Conservation (phyloP, 2,113 vertebrate species). For the Tenebrosternarchus preto region DNA sequence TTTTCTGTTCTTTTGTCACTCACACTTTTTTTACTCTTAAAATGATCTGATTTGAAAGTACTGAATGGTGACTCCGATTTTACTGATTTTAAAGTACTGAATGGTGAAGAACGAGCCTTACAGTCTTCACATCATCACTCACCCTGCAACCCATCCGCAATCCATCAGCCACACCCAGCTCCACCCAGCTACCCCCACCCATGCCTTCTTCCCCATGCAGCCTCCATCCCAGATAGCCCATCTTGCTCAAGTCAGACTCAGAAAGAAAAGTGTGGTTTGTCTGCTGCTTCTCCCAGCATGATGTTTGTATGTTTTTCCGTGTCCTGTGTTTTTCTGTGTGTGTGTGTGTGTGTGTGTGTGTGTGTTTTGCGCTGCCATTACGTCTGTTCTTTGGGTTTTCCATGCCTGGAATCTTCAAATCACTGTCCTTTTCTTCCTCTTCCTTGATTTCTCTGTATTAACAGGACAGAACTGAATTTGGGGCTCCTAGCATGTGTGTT, state of each 20-base stretch:
- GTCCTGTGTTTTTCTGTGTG: conserved; percentile 37
- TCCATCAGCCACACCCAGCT: conserved; percentile 60
- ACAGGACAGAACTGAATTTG: conserved; percentile 68
- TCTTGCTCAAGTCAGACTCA: conserved; percentile 83
- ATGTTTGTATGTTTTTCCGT: conserved; percentile 56
- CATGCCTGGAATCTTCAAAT: conserved; percentile 66
- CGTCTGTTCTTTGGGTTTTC: conserved; percentile 60
- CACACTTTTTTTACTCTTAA: not conserved
- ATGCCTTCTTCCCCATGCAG: conserved; percentile 70
- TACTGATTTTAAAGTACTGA: conserved; percentile 5
- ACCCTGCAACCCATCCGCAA: conserved; percentile 50
- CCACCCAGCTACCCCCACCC: conserved; percentile 68
- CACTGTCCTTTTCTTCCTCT: conserved; percentile 53
- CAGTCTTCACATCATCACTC: conserved; percentile 53
- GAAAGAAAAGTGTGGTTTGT: conserved; percentile 80
- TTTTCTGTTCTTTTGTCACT: no score
- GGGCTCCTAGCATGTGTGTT: conserved; percentile 58
- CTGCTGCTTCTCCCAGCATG: conserved; percentile 68
- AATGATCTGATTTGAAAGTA: not conserved
- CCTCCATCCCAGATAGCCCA: conserved; percentile 74
- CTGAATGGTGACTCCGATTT: conserved; percentile 32
- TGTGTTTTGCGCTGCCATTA: conserved; percentile 54
- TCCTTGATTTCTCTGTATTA: conserved; percentile 41
- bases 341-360: conserved; percentile 42
- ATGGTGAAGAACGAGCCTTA: conserved; percentile 27